These are phyloP conservation scores for Meloidogyne chitwoodi DNA, from an alignment of 1,140 invertebrate species.

Conservation along the genomic window DNA sequence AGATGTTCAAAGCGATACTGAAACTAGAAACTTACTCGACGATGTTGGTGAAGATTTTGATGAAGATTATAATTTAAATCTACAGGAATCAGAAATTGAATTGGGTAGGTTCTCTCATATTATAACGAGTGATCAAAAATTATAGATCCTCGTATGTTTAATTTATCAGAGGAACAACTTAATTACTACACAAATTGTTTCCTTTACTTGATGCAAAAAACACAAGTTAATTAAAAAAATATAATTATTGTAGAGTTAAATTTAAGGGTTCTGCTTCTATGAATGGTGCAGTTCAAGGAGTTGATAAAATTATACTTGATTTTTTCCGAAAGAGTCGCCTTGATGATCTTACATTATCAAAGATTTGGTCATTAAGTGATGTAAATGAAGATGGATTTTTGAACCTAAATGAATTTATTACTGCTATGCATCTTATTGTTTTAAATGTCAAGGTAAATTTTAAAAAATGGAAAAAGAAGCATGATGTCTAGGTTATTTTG, in stretches of 20 bases:
- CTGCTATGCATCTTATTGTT: conserved; percentile 90
- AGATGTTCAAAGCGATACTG: conserved; percentile 43
- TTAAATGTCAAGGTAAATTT: conserved; percentile 38
- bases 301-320: conserved; percentile 7
- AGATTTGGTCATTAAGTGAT: conserved; percentile 79
- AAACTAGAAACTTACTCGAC: conserved; percentile 39
- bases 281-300: conserved; percentile 30
- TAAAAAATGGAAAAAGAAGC: neutral
- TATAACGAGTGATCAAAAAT: neutral
- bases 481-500: neutral
- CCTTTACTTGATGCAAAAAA: conserved; percentile 35
- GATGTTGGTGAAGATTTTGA: conserved; percentile 41
- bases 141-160: conserved; percentile 37
- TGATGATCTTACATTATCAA: conserved; percentile 33
- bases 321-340: conserved; percentile 42
- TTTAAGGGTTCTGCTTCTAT: conserved; percentile 25
- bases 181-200: conserved; percentile 46
- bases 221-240: conserved; percentile 16
- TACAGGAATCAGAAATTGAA: conserved; percentile 17
- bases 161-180: conserved; percentile 41
- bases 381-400: conserved; percentile 90
- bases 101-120: neutral
- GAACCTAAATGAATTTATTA: conserved; percentile 92
- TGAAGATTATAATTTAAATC: conserved; percentile 26
- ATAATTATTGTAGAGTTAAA: conserved; percentile 6